Evolutionary conservation across 2,888 invertebrate species (phyloP).

Genomic region (Eledona agricola): DNA sequence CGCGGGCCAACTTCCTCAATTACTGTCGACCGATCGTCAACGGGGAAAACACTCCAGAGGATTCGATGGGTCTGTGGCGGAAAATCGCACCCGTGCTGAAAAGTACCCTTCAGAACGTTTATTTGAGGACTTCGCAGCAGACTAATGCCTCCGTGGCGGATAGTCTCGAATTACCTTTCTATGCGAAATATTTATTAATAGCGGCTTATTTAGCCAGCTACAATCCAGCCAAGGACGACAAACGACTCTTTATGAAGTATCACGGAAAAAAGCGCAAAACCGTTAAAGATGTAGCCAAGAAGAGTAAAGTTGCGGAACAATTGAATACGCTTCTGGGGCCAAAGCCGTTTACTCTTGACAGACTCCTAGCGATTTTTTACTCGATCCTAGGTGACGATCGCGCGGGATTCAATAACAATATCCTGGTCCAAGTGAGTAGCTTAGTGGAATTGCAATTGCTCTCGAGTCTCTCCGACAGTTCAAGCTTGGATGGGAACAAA

Average conservation of each 20-base stretch:
- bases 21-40: constrained; percentile 82
- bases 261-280: constrained; percentile 78
- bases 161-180: constrained; percentile 84
- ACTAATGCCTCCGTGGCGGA: constrained; percentile 67
- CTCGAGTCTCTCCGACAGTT: constrained; percentile 74
- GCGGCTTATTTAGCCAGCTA: constrained; percentile 93
- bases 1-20: constrained; percentile 76
- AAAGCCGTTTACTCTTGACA: constrained; percentile 65
- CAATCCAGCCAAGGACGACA: constrained; percentile 89
- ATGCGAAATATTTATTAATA: constrained; percentile 88
- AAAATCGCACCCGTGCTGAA: constrained; percentile 81
- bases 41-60: constrained; percentile 69
- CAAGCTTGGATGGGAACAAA: constrained; percentile 78
- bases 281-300: constrained; percentile 68
- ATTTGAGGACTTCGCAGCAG: constrained; percentile 68
- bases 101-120: constrained; percentile 78
- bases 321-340: constrained; percentile 81
- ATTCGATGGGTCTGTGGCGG: constrained; percentile 80
- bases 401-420: constrained; percentile 84
- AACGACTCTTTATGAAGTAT: constrained; percentile 83
- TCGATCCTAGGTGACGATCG: constrained; percentile 86
- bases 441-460: constrained; percentile 85
- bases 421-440: constrained; percentile 88
- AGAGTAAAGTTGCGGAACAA: constrained; percentile 68
- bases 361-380: constrained; percentile 55